phyloP scores from a whole-genome alignment of 2,113 vertebrate species.

The Callorhinus ursinus region DNA sequence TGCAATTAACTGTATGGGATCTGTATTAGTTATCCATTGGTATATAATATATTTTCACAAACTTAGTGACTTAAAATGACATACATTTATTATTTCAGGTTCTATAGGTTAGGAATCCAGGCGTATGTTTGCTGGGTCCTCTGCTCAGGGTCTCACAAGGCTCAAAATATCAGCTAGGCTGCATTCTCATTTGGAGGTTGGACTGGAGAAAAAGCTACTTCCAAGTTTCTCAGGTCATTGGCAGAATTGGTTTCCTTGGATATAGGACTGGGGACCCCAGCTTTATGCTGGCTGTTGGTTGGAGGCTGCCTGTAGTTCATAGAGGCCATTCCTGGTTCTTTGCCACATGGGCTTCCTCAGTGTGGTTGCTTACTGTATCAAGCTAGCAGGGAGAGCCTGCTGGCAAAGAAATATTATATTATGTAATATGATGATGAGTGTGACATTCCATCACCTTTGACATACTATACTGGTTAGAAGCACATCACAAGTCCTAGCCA shows the following conservation, averaged over 20 bases:
- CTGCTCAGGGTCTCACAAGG: neutral
- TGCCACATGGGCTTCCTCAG: neutral
- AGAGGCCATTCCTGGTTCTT: neutral
- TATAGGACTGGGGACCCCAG: neutral
- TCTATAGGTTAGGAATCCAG: neutral
- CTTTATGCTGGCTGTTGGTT: neutral
- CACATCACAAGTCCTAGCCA: neutral
- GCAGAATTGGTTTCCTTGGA: neutral
- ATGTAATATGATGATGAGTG: neutral
- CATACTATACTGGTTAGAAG: neutral
- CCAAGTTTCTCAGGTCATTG: neutral
- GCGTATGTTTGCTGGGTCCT: neutral
- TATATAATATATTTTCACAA: neutral
- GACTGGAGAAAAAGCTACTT: neutral
- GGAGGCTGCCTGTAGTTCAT: neutral
- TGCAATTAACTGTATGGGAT: neutral
- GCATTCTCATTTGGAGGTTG: neutral
- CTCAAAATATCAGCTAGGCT: neutral
- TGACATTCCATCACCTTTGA: neutral
- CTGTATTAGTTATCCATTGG: neutral
- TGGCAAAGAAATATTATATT: neutral
- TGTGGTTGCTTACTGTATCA: neutral
- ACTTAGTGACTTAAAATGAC: neutral
- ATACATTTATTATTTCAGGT: neutral
- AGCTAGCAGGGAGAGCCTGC: neutral